phyloP scores from a whole-genome alignment of 1,140 invertebrate genomes.

The Tetragonula clypearis region DNA sequence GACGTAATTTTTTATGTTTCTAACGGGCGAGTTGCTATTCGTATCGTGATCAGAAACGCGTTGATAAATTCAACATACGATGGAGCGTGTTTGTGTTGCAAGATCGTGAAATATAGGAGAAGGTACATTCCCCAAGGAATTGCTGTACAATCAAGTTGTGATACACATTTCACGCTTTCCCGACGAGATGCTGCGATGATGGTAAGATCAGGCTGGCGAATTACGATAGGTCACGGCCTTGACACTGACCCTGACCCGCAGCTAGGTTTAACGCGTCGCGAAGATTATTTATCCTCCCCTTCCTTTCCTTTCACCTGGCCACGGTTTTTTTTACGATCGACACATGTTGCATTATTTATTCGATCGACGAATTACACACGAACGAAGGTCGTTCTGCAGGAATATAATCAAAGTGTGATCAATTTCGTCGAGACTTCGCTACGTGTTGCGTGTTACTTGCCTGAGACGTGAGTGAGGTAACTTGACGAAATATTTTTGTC shows the following conservation, averaged over 20 bases:
- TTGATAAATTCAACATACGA: not conserved
- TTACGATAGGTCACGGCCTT: constrained; percentile 3
- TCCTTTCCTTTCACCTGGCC: not conserved
- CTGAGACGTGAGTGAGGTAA: not conserved
- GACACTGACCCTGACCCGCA: constrained; percentile 12
- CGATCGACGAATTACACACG: constrained; percentile 17
- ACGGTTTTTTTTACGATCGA: not conserved
- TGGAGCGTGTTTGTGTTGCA: too few species aligned
- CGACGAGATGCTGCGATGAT: not conserved
- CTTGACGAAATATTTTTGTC: too few species aligned
- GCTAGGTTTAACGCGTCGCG: not conserved
- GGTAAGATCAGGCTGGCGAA: not conserved
- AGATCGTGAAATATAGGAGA: not conserved
- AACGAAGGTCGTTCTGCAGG: not conserved
- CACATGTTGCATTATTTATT: constrained; percentile 11
- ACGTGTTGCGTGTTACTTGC: not conserved
- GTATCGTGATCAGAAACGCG: not conserved
- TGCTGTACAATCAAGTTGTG: not conserved
- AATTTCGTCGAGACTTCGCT: not conserved
- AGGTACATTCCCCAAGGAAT: not conserved
- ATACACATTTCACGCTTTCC: not conserved
- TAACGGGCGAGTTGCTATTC: not conserved
- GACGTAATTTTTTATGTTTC: not conserved
- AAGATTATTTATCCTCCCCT: constrained; percentile 37
- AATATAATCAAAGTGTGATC: not conserved